A percentile compares a stretch with the other conserved stretches of the same genome.
Conservation (phyloP, 2,797 vertebrate species). For the Sphenopsis melanotis region DNA sequence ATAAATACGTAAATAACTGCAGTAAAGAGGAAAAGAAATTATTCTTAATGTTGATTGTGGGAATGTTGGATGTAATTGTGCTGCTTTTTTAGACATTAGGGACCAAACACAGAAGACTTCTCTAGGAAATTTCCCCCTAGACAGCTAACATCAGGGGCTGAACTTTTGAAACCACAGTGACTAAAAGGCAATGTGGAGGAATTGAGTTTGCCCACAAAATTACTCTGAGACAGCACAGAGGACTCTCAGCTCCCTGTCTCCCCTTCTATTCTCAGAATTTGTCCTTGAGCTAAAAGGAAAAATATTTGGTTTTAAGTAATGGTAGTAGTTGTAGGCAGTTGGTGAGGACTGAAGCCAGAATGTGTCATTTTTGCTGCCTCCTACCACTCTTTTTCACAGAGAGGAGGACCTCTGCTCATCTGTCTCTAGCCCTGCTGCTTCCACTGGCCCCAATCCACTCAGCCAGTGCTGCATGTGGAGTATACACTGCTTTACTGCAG, state of each 20-base stretch:
- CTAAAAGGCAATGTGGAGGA: neutral
- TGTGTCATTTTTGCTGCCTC: neutral
- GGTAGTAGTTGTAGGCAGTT: neutral
- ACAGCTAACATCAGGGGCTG: neutral
- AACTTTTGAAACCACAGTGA: neutral
- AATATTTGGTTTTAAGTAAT: neutral
- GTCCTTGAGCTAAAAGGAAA: neutral
- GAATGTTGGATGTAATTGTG: neutral
- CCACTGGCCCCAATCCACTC: neutral
- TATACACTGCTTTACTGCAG: neutral
- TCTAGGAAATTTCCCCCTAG: neutral
- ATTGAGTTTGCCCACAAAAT: neutral
- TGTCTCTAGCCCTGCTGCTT: neutral
- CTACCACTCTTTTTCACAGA: neutral
- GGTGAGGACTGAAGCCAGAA: neutral
- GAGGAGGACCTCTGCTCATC: neutral
- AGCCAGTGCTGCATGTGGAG: neutral
- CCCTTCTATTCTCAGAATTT: neutral
- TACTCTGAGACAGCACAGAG: neutral
- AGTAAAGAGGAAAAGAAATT: neutral
- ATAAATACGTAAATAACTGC: neutral
- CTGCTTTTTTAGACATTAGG: neutral
- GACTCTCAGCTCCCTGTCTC: neutral
- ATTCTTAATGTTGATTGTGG: neutral
- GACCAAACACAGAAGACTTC: neutral